Percentiles rank a stretch among this genome's conserved stretches.
These are phyloP conservation scores for Microchirus variegatus DNA, from an alignment of 2,797 vertebrate genomes.

Conservation along the genomic window DNA sequence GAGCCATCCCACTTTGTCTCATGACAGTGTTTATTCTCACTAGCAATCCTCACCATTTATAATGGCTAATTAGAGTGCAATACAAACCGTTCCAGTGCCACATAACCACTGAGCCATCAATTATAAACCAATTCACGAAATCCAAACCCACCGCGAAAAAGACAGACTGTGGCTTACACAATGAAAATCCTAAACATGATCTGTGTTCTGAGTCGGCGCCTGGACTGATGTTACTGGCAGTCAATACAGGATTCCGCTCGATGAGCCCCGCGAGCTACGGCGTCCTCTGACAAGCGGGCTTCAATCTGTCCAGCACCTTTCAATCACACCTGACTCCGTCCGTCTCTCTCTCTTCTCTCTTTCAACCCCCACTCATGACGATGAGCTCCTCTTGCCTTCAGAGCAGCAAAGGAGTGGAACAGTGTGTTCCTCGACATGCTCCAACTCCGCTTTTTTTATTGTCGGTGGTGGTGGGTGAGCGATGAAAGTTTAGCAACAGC, in stretches of 20 bases:
- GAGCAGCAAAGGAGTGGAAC: slow-evolving; percentile 23
- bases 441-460: slow-evolving; percentile 2
- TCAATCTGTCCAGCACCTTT: slow-evolving; percentile 75
- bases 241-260: slow-evolving; percentile 66
- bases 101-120: slow-evolving; percentile 76
- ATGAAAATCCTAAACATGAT: slow-evolving; percentile 82
- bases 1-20: slow-evolving; percentile 29
- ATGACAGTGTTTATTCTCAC: slow-evolving; percentile 37
- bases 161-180: slow-evolving; percentile 62
- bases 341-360: slow-evolving; percentile 34
- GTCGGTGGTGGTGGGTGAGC: slow-evolving; percentile 18
- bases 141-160: slow-evolving; percentile 68
- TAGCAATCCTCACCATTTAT: slow-evolving; percentile 58
- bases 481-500: slow-evolving; percentile 36
- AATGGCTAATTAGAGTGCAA: slow-evolving; percentile 75
- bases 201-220: slow-evolving; percentile 65
- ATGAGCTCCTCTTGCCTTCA: slow-evolving; percentile 44
- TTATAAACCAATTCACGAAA: slow-evolving; percentile 80
- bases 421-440: slow-evolving; percentile 17
- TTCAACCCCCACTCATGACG: slow-evolving; percentile 46
- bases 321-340: slow-evolving; percentile 73
- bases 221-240: slow-evolving; percentile 79
- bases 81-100: slow-evolving; percentile 63
- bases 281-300: slow-evolving; percentile 64
- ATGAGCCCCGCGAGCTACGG: slow-evolving; percentile 50